Base-by-base conservation (phyloP, 2,888 invertebrate species). In the Athalia rosae region DNA sequence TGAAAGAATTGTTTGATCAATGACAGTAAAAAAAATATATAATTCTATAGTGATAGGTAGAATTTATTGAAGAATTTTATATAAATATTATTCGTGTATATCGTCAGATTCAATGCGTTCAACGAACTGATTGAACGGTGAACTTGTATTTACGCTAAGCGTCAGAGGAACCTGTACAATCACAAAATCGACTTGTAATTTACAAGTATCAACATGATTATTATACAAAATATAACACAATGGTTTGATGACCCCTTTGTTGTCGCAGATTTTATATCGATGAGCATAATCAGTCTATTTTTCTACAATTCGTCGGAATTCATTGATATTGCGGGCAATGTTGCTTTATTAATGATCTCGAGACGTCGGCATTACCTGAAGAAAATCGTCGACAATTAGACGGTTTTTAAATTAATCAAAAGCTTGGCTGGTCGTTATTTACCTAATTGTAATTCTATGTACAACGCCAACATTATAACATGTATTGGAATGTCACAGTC, bases 371-470 rank as follows among this genome's bases (percentile, higher is more conserved):
- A 83, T 92, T 91, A 45, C 93, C 93, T 93, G 85, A 67, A 91
- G 79, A 76, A 82, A 78, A 79, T 41, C 69, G 45, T 69, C 9
- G 78, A 73, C 28, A 59, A 78, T 53, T 41, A 28, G 71, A 61
- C 62, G 13, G 0, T 66, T 50, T 66, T 71, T 47, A 79, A 74
- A 43, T 69, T 63, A 77, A 6, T n/a, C 56, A 7, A 7, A 58
- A 48, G n/a, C 28, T 6, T 11, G 9, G 1, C 28, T 11, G 67
- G 58, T 48, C 3, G 48, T 59, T 80, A 82, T 84, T 88, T 90
- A 92, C 94, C 94, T 87, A 93, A 88, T 87, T 93, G 92, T 62
- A 94, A 87, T 88, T 94, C 93, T 81, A 94, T 92, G 84, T 94
- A 94, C 79, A 94, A 89, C 3, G 93, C 93, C 63, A 94, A 86